Conservation (phyloP, 92 coral and sea anemone species). For the Palythoa heliodiscus region DNA sequence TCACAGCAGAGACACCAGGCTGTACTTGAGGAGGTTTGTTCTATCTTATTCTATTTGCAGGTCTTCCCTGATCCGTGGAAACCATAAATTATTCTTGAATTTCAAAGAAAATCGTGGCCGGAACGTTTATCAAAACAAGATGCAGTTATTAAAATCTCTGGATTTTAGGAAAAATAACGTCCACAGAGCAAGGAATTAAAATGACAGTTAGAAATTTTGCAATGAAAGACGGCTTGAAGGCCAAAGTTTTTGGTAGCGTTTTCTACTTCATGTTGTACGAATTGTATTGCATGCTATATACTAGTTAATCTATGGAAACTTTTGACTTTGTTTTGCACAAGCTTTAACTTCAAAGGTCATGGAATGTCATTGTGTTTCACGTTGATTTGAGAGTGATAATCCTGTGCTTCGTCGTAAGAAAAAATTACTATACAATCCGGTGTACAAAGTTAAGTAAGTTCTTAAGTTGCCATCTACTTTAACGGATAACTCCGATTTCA, state of each 20-base stretch:
- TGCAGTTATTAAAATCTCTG: too few relatives aligned
- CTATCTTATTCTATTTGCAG: background rate
- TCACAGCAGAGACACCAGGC: constrained; percentile 89
- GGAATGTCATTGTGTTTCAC: background rate
- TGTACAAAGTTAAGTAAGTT: background rate
- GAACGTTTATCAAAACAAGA: too few relatives aligned
- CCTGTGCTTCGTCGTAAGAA: too few relatives aligned
- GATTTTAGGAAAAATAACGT: too few relatives aligned
- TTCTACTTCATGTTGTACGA: background rate
- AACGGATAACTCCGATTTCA: constrained; percentile 15
- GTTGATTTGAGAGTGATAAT: too few relatives aligned
- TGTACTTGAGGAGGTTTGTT: constrained; percentile 76
- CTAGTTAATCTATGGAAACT: background rate
- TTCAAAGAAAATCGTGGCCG: background rate
- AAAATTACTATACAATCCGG: background rate
- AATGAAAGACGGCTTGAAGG: too few relatives aligned
- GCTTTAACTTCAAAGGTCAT: background rate
- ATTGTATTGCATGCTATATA: background rate
- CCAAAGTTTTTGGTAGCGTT: too few relatives aligned
- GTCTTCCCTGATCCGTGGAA: too few relatives aligned
- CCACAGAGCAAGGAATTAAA: too few relatives aligned
- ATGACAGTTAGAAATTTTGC: too few relatives aligned
- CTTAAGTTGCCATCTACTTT: background rate
- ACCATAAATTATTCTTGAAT: background rate
- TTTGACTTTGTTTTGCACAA: too few relatives aligned